Evolutionary conservation across 2,113 vertebrate genomes (phyloP).

Genomic region (Sorex araneus): DNA sequence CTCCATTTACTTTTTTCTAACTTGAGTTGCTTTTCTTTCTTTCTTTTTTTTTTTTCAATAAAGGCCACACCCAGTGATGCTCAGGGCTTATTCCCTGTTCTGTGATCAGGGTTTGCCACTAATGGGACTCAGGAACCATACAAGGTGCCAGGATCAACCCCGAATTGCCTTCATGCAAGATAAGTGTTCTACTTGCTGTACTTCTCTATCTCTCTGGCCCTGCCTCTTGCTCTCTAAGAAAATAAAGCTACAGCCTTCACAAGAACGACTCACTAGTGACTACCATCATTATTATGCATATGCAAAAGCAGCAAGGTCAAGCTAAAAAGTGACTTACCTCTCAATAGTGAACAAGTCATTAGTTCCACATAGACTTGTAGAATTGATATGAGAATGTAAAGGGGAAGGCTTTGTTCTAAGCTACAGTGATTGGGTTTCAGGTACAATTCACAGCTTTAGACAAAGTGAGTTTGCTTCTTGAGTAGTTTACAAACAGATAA

Average conservation of each 20-base stretch:
- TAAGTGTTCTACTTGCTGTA: too few species aligned
- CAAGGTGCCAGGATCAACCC: too few species aligned
- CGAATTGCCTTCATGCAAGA: too few species aligned
- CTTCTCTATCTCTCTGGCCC: background rate
- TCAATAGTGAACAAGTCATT: background rate
- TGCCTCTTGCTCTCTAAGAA: conserved; percentile 17
- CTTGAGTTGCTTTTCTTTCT: too few species aligned
- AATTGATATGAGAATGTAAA: background rate
- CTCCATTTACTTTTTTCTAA: background rate
- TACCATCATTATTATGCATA: background rate
- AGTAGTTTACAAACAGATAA: background rate
- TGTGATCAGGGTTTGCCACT: too few species aligned
- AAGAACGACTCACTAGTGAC: background rate
- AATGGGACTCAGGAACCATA: too few species aligned
- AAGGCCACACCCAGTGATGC: too few species aligned
- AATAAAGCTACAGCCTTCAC: background rate
- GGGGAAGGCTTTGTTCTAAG: background rate
- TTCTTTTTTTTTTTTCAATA: too few species aligned
- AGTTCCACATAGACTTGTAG: background rate
- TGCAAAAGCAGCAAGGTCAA: background rate
- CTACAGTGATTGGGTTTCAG: background rate
- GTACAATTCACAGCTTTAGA: background rate
- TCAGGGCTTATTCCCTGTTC: too few species aligned
- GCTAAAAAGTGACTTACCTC: background rate
- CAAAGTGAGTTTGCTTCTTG: background rate